phyloP scores from a whole-genome alignment of 1,140 invertebrate species.

The Hyposmocoma kahamanoa region DNA sequence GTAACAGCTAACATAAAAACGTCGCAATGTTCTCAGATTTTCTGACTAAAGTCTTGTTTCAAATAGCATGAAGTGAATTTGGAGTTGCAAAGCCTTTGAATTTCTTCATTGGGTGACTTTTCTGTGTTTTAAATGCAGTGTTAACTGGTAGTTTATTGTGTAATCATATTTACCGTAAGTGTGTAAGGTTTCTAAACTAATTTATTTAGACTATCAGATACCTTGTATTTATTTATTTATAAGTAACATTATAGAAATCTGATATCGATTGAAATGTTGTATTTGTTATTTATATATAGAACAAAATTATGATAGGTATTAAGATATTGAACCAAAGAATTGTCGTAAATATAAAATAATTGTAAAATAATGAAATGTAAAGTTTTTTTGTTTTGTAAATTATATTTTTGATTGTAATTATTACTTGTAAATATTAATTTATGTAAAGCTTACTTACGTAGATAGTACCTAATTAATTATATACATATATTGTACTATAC shows the following conservation, averaged over 20 bases:
- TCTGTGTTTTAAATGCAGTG: background rate
- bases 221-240: too few relatives aligned
- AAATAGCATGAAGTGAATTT: constrained; percentile 60
- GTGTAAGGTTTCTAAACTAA: too few relatives aligned
- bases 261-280: too few relatives aligned
- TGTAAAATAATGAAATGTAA: background rate
- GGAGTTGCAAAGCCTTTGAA: constrained; percentile 59
- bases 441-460: background rate
- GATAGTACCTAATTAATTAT: constrained; percentile 24
- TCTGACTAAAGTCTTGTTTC: constrained; percentile 68
- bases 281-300: too few relatives aligned
- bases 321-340: too few relatives aligned
- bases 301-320: too few relatives aligned
- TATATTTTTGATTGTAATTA: constrained; percentile 15
- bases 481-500: constrained; percentile 38
- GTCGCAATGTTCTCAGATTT: constrained; percentile 71
- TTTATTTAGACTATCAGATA: too few relatives aligned
- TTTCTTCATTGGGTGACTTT: constrained; percentile 26
- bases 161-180: too few relatives aligned
- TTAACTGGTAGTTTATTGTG: background rate
- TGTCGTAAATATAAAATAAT: background rate
- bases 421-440: constrained; percentile 31
- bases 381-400: background rate
- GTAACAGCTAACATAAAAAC: constrained; percentile 64
- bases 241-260: too few relatives aligned